phyloP scores from a whole-genome alignment of 2,113 vertebrate species.

The Polypterus bichir region DNA sequence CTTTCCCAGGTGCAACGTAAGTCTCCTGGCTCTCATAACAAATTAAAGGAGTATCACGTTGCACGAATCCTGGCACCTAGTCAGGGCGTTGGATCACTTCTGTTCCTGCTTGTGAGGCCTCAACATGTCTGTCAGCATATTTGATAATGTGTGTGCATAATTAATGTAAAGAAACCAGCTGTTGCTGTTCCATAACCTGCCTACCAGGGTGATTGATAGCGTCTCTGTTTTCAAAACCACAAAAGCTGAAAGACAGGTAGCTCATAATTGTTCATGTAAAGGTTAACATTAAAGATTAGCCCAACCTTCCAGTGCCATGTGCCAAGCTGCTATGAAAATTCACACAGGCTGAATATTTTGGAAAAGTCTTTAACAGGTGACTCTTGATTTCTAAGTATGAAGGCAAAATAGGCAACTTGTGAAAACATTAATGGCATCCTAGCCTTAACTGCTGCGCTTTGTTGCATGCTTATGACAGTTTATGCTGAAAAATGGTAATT shows the following conservation, averaged over 20 bases:
- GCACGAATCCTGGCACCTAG: conserved; percentile 9
- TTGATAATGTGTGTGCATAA: conserved; percentile 13
- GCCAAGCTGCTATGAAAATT: conserved; percentile 4
- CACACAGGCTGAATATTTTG: neutral
- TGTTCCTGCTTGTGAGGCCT: conserved; percentile 16
- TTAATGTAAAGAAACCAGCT: conserved; percentile 14
- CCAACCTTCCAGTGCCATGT: conserved; percentile 11
- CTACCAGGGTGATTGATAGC: conserved; percentile 9
- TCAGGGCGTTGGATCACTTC: neutral
- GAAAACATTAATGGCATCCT: too few relatives aligned
- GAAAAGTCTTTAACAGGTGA: neutral
- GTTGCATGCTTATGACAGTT: too few relatives aligned
- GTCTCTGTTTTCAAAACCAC: conserved; percentile 22
- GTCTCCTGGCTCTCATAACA: neutral
- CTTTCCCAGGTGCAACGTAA: neutral
- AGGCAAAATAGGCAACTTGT: too few relatives aligned
- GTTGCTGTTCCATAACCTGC: conserved; percentile 8
- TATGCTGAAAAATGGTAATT: too few relatives aligned
- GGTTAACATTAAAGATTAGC: conserved; percentile 21
- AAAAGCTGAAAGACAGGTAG: conserved; percentile 35
- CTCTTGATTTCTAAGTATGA: neutral
- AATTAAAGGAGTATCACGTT: conserved; percentile 10
- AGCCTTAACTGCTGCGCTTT: too few relatives aligned
- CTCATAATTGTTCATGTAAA: conserved; percentile 30
- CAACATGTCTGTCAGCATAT: conserved; percentile 21